Base-by-base conservation (phyloP, 2,888 invertebrate genomes). In the Euplexia lucipara region DNA sequence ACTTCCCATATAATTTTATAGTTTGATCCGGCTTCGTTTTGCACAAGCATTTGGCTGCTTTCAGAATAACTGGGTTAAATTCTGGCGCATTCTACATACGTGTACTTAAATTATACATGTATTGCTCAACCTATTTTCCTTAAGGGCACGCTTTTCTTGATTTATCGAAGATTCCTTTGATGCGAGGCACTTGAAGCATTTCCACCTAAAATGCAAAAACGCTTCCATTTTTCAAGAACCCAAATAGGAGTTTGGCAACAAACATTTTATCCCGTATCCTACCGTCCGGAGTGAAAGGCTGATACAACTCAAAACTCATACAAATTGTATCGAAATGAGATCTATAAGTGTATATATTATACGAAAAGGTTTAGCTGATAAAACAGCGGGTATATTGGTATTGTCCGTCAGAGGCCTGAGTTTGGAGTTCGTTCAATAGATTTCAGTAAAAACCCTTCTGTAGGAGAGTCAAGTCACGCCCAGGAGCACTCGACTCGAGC, bases 381-480 rank as follows among this genome's bases (percentile, higher is more conserved):
- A 81, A 79, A 78, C 82, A 73, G 67, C 59, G 73, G 61, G 73
- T 69, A 61, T 79, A 79, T 81, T 72, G 75, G 72, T 67, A 81
- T 78, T 79, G 83, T 83, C 79, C 79, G 71, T 75, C 82, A 78
- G 69, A 37, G 74, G 45, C 64, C 62, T 74, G 70, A 70, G 59
- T 65, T 62, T 59, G 68, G 62, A 65, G 56, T 30, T 30, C 58
- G 51, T 62, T 80, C 76, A 77, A 84, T 83, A 78, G 78, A 75
- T 79, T 82, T 69, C 47, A 56, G 63, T 66, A 57, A 20, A 57
- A 69, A 75, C 73, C 75, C 65, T 77, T 81, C 63, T 72, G 54
- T 67, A 76, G 76, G 32, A 63, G 65, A 89, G 84, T 88, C 88
- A 72, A 88, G 89, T 90, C 89, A 90, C 90, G 89, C 88, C 85